A percentile compares a stretch with the other conserved stretches of the same genome.
phyloP scores from a whole-genome alignment of 2,797 vertebrate species.

The Acrossocheilus fasciatus region DNA sequence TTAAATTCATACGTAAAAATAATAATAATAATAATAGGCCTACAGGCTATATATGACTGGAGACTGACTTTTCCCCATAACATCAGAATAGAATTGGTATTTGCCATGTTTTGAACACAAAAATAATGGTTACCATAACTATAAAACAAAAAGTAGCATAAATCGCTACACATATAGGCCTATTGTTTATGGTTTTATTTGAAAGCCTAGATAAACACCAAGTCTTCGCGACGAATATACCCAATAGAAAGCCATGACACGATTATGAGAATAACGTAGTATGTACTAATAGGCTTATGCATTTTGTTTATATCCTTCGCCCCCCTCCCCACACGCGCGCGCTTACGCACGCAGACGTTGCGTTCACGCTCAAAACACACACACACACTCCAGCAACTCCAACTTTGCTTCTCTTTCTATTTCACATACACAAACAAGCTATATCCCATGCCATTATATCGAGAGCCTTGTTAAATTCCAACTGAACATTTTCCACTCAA shows the following conservation, averaged over 20 bases:
- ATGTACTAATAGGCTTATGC: conserved; percentile 6
- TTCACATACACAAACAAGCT: conserved; percentile 66
- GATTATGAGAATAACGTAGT: not conserved
- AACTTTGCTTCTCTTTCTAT: conserved; percentile 27
- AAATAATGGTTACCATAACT: not conserved
- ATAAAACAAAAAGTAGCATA: not conserved
- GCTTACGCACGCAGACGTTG: conserved; percentile 38
- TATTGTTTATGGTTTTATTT: not conserved
- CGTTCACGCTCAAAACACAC: conserved; percentile 27
- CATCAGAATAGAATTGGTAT: too few species aligned
- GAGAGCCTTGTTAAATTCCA: conserved; percentile 96
- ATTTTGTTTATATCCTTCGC: conserved; percentile 7
- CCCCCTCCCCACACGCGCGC: conserved; percentile 41
- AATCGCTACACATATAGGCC: not conserved
- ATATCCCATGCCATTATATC: conserved; percentile 90
- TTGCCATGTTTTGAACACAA: not conserved
- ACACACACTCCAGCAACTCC: conserved; percentile 49
- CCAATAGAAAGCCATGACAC: not conserved
- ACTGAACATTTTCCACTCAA: conserved; percentile 97
- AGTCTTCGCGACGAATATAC: not conserved
- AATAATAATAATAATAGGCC: not conserved
- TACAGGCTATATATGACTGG: not conserved
- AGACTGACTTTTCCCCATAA: not conserved
- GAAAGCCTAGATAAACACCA: not conserved
- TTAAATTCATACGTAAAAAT: not conserved